phyloP scores from a whole-genome alignment of 2,113 vertebrate species.

The Vireo altiloquus region DNA sequence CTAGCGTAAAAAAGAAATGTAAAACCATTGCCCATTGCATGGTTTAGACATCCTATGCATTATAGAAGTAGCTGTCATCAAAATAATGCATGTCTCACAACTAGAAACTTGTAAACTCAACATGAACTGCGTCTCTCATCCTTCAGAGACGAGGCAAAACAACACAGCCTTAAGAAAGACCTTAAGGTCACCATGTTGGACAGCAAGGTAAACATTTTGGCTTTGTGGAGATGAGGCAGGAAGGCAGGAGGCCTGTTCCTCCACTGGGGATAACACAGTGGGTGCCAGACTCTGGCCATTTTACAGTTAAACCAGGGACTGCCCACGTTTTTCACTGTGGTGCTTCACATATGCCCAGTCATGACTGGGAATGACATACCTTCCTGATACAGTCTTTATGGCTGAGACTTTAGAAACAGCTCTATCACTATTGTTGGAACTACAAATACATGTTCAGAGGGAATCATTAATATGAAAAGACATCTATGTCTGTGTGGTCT shows the following conservation, averaged over 20 bases:
- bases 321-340: not conserved
- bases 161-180: not conserved
- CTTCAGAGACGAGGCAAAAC: not conserved
- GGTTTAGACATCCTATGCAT: not conserved
- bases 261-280: not conserved
- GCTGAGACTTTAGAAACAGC: not conserved
- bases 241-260: not conserved
- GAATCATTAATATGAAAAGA: not conserved
- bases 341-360: not conserved
- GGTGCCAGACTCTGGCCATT: not conserved
- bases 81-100: not conserved
- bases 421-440: not conserved
- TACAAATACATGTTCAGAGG: not conserved
- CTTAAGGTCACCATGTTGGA: not conserved
- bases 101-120: not conserved
- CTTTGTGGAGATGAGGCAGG: not conserved
- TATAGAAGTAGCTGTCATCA: not conserved
- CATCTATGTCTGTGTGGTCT: not conserved
- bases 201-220: not conserved
- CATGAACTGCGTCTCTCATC: not conserved
- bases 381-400: rapidly evolving
- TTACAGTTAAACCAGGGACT: not conserved
- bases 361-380: not conserved
- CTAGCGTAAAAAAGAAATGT: not conserved
- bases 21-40: not conserved